A percentile compares a stretch with the other conserved stretches of the same genome.
These are phyloP conservation scores for Dynastes tityus DNA, from an alignment of 2,888 invertebrate genomes.

Conservation along the genomic window DNA sequence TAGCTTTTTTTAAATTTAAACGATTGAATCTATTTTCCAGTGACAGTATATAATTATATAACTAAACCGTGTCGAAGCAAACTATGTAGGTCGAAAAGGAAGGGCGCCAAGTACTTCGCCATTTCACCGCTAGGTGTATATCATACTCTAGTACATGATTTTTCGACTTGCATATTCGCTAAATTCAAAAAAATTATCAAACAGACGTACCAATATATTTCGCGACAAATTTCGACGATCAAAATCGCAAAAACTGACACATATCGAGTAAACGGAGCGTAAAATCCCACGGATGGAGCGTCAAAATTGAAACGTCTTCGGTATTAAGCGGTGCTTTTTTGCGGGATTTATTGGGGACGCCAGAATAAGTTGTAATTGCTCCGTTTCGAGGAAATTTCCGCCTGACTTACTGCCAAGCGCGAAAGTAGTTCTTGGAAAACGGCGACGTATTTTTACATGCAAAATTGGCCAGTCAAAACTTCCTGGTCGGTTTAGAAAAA, in stretches of 20 bases:
- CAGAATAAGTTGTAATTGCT: neutral
- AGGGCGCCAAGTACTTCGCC: neutral
- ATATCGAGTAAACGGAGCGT: neutral
- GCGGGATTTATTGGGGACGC: neutral
- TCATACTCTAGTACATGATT: neutral
- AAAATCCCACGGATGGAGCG: neutral
- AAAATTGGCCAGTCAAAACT: slow-evolving; percentile 9
- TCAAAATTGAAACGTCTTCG: slow-evolving; percentile 17
- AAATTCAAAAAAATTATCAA: neutral
- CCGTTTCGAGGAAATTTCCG: neutral
- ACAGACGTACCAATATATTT: neutral
- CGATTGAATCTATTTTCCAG: neutral
- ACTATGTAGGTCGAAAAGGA: slow-evolving; percentile 3
- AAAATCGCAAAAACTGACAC: neutral
- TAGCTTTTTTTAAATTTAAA: neutral
- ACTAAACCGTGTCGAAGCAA: neutral
- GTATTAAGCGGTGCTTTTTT: neutral
- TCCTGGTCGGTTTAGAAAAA: neutral
- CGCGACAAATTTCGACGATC: neutral
- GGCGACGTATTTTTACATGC: neutral
- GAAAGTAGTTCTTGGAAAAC: slow-evolving; percentile 1
- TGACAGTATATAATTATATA: neutral
- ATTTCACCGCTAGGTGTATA: neutral
- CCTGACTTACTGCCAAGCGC: neutral
- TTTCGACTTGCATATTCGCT: neutral